A percentile compares a stretch with the other conserved stretches of the same genome.
These are phyloP conservation scores for Cyrtodaria siliqua DNA, from an alignment of 2,888 invertebrate genomes.

Conservation along the genomic window DNA sequence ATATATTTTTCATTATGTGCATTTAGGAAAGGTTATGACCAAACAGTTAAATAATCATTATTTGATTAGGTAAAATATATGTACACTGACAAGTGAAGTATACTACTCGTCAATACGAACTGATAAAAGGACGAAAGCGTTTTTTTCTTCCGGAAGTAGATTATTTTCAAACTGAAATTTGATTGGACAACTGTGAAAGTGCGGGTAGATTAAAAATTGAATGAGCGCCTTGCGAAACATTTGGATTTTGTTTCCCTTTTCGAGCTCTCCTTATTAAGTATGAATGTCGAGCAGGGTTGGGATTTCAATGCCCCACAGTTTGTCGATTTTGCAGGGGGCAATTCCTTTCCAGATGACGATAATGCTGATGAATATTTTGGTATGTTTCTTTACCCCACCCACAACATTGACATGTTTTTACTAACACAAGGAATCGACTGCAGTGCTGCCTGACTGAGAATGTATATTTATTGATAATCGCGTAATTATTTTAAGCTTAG, in stretches of 20 bases:
- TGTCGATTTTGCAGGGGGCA: slow-evolving; percentile 73
- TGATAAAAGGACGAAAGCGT: neutral
- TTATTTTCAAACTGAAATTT: slow-evolving; percentile 17
- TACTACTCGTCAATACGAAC: neutral
- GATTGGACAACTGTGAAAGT: slow-evolving; percentile 65
- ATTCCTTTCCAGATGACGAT: slow-evolving; percentile 63
- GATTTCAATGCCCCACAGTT: slow-evolving; percentile 79
- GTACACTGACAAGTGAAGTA: too few relatives aligned
- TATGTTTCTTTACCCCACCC: slow-evolving; percentile 41
- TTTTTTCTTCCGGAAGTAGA: neutral
- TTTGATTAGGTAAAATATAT: too few relatives aligned
- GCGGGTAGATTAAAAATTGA: slow-evolving; percentile 60
- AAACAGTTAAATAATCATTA: too few relatives aligned
- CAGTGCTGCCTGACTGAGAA: too few relatives aligned
- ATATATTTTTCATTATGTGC: too few relatives aligned
- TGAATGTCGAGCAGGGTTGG: slow-evolving; percentile 56
- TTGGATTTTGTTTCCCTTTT: neutral
- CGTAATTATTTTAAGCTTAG: too few relatives aligned
- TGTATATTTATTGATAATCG: too few relatives aligned
- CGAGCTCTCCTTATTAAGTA: neutral
- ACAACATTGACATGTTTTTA: too few relatives aligned
- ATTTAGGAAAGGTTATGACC: too few relatives aligned
- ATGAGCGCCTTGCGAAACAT: slow-evolving; percentile 1
- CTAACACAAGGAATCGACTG: too few relatives aligned
- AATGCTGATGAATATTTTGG: slow-evolving; percentile 76